phyloP scores from a whole-genome alignment of 1,140 invertebrate species.

The Cotesia chilonis region DNA sequence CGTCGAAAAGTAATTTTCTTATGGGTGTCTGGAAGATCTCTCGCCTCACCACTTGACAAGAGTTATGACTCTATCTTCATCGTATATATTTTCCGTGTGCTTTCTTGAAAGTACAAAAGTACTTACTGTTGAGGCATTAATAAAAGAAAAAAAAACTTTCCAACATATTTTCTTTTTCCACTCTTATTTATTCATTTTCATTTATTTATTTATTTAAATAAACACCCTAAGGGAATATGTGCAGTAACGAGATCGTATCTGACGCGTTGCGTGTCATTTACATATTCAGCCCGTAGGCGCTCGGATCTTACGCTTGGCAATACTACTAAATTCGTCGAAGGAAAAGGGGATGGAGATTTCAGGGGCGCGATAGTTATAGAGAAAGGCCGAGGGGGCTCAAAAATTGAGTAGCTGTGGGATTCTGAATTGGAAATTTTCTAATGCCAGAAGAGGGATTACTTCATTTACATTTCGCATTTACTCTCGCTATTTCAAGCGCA shows the following conservation, averaged over 20 bases:
- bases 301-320: slow-evolving; percentile 49
- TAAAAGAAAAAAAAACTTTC: too few relatives aligned
- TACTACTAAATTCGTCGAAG: slow-evolving; percentile 35
- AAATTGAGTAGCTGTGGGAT: too few relatives aligned
- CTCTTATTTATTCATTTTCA: background rate
- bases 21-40: slow-evolving; percentile 44
- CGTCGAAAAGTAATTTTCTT: slow-evolving; percentile 50
- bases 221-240: background rate
- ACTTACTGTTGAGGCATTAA: background rate
- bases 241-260: slow-evolving; percentile 55
- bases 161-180: too few relatives aligned
- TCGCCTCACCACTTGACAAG: slow-evolving; percentile 16
- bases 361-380: background rate
- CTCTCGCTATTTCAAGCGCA: slow-evolving; percentile 20
- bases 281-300: slow-evolving; percentile 56
- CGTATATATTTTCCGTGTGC: background rate
- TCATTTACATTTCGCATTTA: background rate
- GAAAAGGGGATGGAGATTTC: slow-evolving; percentile 11
- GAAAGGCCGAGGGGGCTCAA: background rate
- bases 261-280: slow-evolving; percentile 58
- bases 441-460: slow-evolving; percentile 8
- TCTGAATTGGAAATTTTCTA: too few relatives aligned
- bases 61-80: slow-evolving; percentile 29
- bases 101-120: background rate
- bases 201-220: background rate